Evolutionary conservation across 2,113 vertebrate genomes (phyloP).

Genomic region (Alexandromys fortis): DNA sequence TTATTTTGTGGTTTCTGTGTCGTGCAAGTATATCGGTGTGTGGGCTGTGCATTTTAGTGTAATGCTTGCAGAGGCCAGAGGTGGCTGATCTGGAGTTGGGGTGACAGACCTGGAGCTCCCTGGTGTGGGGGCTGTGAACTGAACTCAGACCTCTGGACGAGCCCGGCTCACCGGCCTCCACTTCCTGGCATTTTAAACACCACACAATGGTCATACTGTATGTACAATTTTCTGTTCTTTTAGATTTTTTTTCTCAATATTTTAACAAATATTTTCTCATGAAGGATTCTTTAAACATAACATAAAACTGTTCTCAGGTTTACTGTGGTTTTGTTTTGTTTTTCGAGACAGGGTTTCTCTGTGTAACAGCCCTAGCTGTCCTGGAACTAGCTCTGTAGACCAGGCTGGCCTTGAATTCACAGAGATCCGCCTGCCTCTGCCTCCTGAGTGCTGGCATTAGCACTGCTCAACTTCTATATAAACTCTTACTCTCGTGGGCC

Average conservation of each 20-base stretch:
- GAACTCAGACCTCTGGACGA: background rate
- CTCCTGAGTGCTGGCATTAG: no score
- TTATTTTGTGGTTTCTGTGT: background rate
- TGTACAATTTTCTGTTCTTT: constrained; percentile 28
- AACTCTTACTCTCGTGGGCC: background rate
- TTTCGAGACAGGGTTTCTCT: no score
- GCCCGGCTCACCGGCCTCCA: background rate
- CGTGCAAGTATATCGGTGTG: background rate
- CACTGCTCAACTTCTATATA: background rate
- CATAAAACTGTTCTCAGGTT: background rate
- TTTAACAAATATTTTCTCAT: constrained; percentile 27
- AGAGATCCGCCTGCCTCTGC: no score
- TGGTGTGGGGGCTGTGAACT: background rate
- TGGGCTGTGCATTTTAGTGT: background rate
- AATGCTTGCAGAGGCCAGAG: background rate
- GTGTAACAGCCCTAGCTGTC: no score
- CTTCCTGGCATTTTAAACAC: constrained; percentile 40
- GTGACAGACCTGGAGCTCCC: background rate
- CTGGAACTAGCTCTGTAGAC: no score
- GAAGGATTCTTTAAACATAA: constrained; percentile 10
- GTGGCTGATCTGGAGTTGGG: background rate
- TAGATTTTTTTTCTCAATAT: background rate
- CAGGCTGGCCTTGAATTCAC: no score
- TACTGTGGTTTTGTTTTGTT: background rate
- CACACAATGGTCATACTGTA: background rate